Conservation (phyloP, 2,113 vertebrate species). For the Cygnus buccinator region DNA sequence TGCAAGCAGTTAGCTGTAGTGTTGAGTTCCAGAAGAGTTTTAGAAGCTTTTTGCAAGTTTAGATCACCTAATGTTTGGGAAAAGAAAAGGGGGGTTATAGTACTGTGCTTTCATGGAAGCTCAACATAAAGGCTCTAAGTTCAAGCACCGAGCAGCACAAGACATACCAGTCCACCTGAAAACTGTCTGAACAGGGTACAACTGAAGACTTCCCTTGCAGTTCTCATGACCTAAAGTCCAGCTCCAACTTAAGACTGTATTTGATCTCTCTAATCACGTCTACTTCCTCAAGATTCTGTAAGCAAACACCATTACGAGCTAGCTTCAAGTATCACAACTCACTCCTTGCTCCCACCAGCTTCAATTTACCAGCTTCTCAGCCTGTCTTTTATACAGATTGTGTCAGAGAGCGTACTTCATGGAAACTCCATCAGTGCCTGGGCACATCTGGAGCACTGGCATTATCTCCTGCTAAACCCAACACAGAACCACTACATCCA, state of each 20-base stretch:
- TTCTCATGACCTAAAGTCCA: neutral
- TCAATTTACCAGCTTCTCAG: neutral
- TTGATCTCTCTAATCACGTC: neutral
- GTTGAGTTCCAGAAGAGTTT: slow-evolving; percentile 83
- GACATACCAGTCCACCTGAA: neutral
- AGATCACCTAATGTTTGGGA: slow-evolving; percentile 78
- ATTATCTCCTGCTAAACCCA: neutral
- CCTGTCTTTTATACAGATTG: neutral
- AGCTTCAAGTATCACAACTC: neutral
- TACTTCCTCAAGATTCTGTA: neutral
- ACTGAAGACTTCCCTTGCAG: neutral
- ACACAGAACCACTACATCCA: neutral
- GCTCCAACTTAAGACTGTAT: neutral
- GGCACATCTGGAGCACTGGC: neutral
- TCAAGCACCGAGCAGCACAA: neutral
- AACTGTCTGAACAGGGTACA: neutral
- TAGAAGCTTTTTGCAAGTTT: slow-evolving; percentile 62
- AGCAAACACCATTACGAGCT: neutral
- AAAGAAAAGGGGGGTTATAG: neutral
- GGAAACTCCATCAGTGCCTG: neutral
- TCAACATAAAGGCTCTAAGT: neutral
- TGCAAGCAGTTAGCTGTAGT: slow-evolving; percentile 68
- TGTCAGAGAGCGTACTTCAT: neutral
- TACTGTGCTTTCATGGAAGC: neutral
- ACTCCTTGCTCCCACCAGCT: neutral